Percentiles rank a stretch among this genome's conserved stretches.
These are phyloP conservation scores for Eupithecia insigniata DNA, from an alignment of 2,888 invertebrate genomes.

Conservation along the genomic window DNA sequence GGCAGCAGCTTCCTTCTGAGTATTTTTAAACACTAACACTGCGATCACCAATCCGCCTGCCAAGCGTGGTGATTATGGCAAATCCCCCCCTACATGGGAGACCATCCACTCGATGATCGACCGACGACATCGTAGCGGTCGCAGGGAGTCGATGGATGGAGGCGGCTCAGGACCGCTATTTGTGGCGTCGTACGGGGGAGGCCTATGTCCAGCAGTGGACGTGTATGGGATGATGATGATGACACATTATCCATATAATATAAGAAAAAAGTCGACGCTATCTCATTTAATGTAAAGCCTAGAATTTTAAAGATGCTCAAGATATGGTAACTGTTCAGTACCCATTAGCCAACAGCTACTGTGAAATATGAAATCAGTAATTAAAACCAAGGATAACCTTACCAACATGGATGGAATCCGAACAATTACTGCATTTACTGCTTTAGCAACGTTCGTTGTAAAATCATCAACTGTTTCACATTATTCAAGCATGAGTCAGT, in stretches of 20 bases:
- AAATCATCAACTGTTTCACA: slow-evolving; percentile 49
- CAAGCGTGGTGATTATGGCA: too few species aligned
- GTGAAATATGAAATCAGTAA: slow-evolving; percentile 16
- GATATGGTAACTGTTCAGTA: slow-evolving; percentile 1
- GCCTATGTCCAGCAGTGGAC: too few species aligned
- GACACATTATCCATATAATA: neutral
- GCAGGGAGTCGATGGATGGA: too few species aligned
- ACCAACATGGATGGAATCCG: slow-evolving; percentile 31
- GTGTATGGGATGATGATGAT: too few species aligned
- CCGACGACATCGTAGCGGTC: too few species aligned
- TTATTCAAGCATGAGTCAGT: slow-evolving; percentile 48
- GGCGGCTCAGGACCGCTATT: too few species aligned
- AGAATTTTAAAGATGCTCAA: neutral
- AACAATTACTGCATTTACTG: slow-evolving; percentile 21
- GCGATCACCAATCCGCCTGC: too few species aligned
- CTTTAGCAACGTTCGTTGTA: slow-evolving; percentile 35
- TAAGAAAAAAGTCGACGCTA: neutral
- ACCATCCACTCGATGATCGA: too few species aligned
- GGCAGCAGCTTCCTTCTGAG: too few species aligned
- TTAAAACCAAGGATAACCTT: slow-evolving; percentile 27
- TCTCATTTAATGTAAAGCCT: neutral
- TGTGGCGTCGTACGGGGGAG: too few species aligned
- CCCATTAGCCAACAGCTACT: slow-evolving; percentile 4
- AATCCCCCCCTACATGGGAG: too few species aligned
- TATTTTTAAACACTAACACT: too few species aligned